These are phyloP conservation scores for Bedellia somnulentella DNA, from an alignment of 2,888 invertebrate species.

Conservation along the genomic window DNA sequence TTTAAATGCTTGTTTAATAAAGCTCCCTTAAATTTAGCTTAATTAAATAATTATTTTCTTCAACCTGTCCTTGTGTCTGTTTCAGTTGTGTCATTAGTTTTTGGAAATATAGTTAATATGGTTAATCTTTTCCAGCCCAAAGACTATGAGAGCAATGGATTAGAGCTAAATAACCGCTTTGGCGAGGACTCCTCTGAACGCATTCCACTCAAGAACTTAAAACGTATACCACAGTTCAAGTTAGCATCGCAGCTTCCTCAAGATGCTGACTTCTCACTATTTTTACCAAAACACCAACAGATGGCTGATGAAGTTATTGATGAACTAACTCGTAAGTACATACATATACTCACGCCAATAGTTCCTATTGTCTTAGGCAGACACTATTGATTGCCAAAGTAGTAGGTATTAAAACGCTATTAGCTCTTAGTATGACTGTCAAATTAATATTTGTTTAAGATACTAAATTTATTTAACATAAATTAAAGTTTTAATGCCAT, in stretches of 20 bases:
- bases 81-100: too few species aligned
- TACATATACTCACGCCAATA: too few species aligned
- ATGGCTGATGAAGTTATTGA: constrained; percentile 72
- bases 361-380: too few species aligned
- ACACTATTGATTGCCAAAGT: too few species aligned
- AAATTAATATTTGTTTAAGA: too few species aligned
- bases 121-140: constrained; percentile 18
- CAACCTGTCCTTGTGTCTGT: too few species aligned
- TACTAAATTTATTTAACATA: too few species aligned
- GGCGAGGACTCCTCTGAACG: constrained; percentile 52
- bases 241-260: constrained; percentile 58
- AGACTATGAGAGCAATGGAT: constrained; percentile 57
- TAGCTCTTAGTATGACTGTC: too few species aligned
- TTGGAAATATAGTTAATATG: not conserved
- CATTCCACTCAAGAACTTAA: constrained; percentile 55
- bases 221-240: constrained; percentile 57
- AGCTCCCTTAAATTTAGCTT: constrained; percentile 3
- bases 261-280: constrained; percentile 72
- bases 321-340: constrained; percentile 67
- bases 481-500: too few species aligned
- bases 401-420: too few species aligned
- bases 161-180: constrained; percentile 64
- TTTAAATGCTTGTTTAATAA: not conserved
- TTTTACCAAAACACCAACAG: constrained; percentile 69
- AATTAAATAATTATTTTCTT: not conserved